Evolutionary conservation across 2,797 vertebrate genomes (phyloP).

Genomic region (Enteromius trimaculatus): DNA sequence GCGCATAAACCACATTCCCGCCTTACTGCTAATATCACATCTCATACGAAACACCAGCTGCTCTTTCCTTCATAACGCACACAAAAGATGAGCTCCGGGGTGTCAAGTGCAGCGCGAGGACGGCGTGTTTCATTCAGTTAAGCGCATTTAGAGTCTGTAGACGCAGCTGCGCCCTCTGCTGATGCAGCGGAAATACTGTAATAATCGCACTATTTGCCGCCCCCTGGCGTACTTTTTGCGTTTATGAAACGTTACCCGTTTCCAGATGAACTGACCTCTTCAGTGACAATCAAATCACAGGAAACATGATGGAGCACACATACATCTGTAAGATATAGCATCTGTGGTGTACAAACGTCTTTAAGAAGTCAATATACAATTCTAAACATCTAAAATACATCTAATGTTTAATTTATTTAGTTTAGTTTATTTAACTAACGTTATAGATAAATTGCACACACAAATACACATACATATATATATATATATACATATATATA

Average conservation of each 20-base stretch:
- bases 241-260: not conserved
- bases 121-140: not conserved
- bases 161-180: not conserved
- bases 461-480: no score
- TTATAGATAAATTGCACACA: no score
- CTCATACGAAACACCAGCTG: slow-evolving; percentile 49
- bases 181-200: not conserved
- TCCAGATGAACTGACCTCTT: not conserved
- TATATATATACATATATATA: no score
- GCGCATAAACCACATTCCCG: slow-evolving; percentile 75
- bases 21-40: slow-evolving; percentile 57
- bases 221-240: not conserved
- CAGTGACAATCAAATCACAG: not conserved
- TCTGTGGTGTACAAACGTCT: no score
- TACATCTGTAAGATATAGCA: no score
- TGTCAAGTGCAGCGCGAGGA: not conserved
- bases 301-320: not conserved
- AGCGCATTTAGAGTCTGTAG: not conserved
- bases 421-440: no score
- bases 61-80: not conserved
- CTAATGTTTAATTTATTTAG: no score
- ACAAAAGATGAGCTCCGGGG: no score
- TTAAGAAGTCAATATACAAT: no score
- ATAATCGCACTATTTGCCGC: not conserved
- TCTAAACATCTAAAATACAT: no score